Percentiles rank a stretch among this genome's conserved stretches.
Evolutionary conservation across 35 echinoderm and acorn worm genomes (phyloP).

Genomic region (Nesometra sesokonis): DNA sequence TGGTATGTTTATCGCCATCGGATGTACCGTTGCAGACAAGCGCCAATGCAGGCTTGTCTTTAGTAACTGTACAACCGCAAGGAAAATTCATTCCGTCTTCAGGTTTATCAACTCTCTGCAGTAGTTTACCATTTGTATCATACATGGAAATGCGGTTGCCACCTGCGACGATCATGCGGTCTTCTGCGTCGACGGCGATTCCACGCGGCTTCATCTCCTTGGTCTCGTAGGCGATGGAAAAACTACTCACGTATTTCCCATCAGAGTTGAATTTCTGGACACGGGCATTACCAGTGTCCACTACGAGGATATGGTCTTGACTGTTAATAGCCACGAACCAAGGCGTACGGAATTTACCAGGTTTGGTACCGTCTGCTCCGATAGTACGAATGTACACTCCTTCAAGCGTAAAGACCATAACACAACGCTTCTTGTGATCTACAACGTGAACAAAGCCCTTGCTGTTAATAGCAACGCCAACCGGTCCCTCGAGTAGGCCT

Average conservation of each 20-base stretch:
- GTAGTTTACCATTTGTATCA: background rate
- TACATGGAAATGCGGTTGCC: background rate
- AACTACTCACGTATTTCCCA: background rate
- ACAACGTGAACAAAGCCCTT: slow-evolving; percentile 1
- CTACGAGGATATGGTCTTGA: background rate
- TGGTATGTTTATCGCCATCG: background rate
- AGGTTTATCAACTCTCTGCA: background rate
- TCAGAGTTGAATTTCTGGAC: background rate
- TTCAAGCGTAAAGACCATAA: background rate
- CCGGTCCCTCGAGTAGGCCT: background rate
- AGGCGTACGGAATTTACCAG: background rate
- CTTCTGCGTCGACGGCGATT: background rate
- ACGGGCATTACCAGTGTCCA: background rate
- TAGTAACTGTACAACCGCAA: background rate
- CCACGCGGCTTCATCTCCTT: background rate
- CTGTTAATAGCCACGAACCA: background rate
- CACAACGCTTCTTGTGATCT: background rate
- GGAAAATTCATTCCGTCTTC: background rate
- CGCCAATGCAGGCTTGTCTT: background rate
- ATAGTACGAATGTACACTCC: background rate
- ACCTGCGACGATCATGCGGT: background rate
- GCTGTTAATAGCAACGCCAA: background rate
- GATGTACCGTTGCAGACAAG: background rate
- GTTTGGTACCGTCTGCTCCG: background rate
- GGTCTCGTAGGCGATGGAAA: background rate